phyloP scores from a whole-genome alignment of 2,113 vertebrate species.

The Amphiprion ocellaris region DNA sequence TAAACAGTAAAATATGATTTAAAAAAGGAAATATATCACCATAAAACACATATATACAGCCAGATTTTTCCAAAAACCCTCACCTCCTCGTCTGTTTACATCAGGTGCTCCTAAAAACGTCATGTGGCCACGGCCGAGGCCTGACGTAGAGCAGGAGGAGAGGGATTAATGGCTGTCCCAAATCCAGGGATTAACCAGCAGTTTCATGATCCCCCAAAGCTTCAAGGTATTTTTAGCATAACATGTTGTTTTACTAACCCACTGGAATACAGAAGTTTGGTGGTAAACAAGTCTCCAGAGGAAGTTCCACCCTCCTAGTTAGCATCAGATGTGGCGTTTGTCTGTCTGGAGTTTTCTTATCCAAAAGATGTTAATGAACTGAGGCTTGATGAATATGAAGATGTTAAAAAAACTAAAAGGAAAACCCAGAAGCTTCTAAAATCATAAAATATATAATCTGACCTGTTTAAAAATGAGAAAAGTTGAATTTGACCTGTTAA shows the following conservation, averaged over 20 bases:
- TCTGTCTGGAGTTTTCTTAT: no score
- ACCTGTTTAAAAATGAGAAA: no score
- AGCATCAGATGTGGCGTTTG: not conserved
- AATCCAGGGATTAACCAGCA: slow-evolving; percentile 74
- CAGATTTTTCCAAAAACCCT: slow-evolving; percentile 50
- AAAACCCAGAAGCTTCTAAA: no score
- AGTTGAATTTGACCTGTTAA: no score
- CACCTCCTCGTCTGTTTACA: slow-evolving; percentile 5
- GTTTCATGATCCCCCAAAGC: slow-evolving; percentile 59
- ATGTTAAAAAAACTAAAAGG: no score
- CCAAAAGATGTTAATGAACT: no score
- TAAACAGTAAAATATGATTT: no score
- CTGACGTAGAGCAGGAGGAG: slow-evolving; percentile 12
- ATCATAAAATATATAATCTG: no score
- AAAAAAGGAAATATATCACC: no score
- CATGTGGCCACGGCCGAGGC: slow-evolving; percentile 29
- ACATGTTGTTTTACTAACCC: slow-evolving; percentile 58
- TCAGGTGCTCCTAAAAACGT: slow-evolving; percentile 9
- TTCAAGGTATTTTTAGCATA: slow-evolving; percentile 64
- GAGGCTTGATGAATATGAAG: no score
- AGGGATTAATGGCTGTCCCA: slow-evolving; percentile 70
- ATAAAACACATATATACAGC: no score
- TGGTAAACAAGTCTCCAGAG: slow-evolving; percentile 2
- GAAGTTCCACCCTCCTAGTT: not conserved
- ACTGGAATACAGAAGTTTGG: not conserved